These are phyloP conservation scores for Carposina sasakii DNA, from an alignment of 1,140 invertebrate genomes.

Conservation along the genomic window DNA sequence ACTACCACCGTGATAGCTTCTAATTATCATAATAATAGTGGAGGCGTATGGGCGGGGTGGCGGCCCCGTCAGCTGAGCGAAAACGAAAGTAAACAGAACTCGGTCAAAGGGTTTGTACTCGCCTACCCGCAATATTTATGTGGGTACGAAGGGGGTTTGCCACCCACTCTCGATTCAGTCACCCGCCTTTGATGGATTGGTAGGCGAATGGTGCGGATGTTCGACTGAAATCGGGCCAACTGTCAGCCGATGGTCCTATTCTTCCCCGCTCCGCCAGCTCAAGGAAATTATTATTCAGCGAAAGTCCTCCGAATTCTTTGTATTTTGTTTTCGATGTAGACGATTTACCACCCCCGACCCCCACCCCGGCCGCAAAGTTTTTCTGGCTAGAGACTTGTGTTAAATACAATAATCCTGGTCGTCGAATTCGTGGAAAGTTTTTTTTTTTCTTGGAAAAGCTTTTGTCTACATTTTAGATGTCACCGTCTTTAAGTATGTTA, in stretches of 20 bases:
- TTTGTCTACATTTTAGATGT: too few relatives aligned
- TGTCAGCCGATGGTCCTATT: constrained; percentile 51
- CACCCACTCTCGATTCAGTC: constrained; percentile 57
- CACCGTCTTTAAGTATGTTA: too few relatives aligned
- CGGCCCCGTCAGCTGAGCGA: constrained; percentile 71
- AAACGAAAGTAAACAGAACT: constrained; percentile 75
- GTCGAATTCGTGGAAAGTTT: background rate
- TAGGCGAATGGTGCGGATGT: constrained; percentile 64
- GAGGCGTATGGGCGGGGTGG: constrained; percentile 52
- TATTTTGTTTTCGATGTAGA: constrained; percentile 54
- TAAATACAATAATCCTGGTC: constrained; percentile 29
- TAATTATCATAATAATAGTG: constrained; percentile 72
- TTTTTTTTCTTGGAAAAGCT: too few relatives aligned
- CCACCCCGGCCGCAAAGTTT: constrained; percentile 31
- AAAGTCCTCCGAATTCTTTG: constrained; percentile 60
- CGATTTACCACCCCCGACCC: constrained; percentile 31
- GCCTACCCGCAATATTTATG: constrained; percentile 72
- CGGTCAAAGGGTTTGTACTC: constrained; percentile 74
- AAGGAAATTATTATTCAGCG: constrained; percentile 63
- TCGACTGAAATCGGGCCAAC: constrained; percentile 56
- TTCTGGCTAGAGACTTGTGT: constrained; percentile 38
- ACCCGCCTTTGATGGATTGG: constrained; percentile 70
- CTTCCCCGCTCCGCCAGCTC: constrained; percentile 51
- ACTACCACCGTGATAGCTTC: constrained; percentile 52
- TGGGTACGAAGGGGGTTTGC: constrained; percentile 53